Evolutionary conservation across 2,113 vertebrate genomes (phyloP), one percentile per base, ranked within the genome.

Genomic region (Cichladusa arquata): DNA sequence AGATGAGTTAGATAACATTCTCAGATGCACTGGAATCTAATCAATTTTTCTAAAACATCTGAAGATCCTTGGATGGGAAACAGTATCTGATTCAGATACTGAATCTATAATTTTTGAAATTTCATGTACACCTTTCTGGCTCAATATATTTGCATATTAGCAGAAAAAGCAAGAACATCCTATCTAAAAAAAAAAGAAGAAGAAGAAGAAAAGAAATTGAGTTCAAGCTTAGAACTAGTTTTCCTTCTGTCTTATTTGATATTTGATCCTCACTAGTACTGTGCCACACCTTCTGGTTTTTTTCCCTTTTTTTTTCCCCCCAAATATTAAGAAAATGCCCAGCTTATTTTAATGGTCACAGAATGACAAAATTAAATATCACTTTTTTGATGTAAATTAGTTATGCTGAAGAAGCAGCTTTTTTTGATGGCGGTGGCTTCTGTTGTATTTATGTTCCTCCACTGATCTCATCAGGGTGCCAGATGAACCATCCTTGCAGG

Each of bases 391-490:
- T 83, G 34, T 47, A 81, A 85, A 87, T 51, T 69, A 44, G 23
- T 80, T 67, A 77, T 61, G 50, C 36, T 72, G 51, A 90, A 82
- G 47, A 79, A 81, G 70, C 34, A 58, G 69, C 29, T 92, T 83
- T 87, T 90, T 90, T 95, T 70, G 20, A 87, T 57, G 31, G 29
- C 22, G 38, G 24, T 51, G 22, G 18, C 11, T 89, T 91, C 74
- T 93, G 45, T 53, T 91, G 61, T 62, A 71, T 81, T 89, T 88
- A 40, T 91, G 50, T 86, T 90, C 38, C 9, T 93, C 26, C 50
- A 58, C 50, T 91, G 87, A 92, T 86, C 86, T 92, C 93, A 92
- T 93, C 80, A 87, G 72, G 80, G 88, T 72, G 71, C 80, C 94
- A 83, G 51, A 93, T 56, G 74, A 94, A 54, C 79, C 60, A 84